phyloP scores from a whole-genome alignment of 35 echinoderm and acorn worm genomes.

The Chiridota heheva region DNA sequence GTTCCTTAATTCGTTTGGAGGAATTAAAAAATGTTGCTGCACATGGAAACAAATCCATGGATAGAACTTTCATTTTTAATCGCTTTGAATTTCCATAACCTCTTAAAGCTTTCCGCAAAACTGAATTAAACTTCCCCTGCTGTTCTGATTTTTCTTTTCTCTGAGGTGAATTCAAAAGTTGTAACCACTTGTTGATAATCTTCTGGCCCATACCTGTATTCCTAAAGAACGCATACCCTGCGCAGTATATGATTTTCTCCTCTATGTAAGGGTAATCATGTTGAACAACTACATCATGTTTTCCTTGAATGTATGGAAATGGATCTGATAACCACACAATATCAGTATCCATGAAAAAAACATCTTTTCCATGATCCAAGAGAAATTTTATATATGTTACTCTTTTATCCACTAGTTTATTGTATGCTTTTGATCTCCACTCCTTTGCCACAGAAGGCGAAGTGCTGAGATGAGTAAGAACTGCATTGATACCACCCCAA shows the following conservation, averaged over 20 bases:
- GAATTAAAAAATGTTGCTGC: constrained; percentile 40
- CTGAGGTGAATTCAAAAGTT: constrained; percentile 10
- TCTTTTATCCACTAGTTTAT: constrained; percentile 37
- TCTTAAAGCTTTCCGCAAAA: constrained; percentile 4
- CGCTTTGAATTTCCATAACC: constrained; percentile 14
- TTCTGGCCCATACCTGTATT: not conserved
- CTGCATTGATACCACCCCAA: constrained; percentile 18
- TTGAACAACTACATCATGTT: constrained; percentile 4
- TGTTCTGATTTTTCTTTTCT: constrained; percentile 30
- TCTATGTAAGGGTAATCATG: constrained; percentile 39
- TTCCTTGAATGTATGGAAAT: constrained; percentile 20
- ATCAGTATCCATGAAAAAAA: constrained; percentile 50
- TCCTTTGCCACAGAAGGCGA: constrained; percentile 20
- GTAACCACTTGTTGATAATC: constrained; percentile 3
- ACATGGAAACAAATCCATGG: constrained; percentile 29
- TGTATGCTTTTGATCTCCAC: constrained; percentile 44
- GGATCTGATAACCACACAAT: constrained; percentile 39
- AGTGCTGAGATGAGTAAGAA: constrained; percentile 27
- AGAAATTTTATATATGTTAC: constrained; percentile 35
- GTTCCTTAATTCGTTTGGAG: constrained; percentile 2
- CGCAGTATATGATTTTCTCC: constrained; percentile 32
- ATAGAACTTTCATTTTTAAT: constrained; percentile 28
- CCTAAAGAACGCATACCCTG: constrained; percentile 30
- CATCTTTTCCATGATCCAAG: constrained; percentile 16
- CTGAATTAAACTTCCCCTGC: constrained; percentile 34